phyloP scores from a whole-genome alignment of 1,140 invertebrate species.

The Aphelenchoides fujianensis region DNA sequence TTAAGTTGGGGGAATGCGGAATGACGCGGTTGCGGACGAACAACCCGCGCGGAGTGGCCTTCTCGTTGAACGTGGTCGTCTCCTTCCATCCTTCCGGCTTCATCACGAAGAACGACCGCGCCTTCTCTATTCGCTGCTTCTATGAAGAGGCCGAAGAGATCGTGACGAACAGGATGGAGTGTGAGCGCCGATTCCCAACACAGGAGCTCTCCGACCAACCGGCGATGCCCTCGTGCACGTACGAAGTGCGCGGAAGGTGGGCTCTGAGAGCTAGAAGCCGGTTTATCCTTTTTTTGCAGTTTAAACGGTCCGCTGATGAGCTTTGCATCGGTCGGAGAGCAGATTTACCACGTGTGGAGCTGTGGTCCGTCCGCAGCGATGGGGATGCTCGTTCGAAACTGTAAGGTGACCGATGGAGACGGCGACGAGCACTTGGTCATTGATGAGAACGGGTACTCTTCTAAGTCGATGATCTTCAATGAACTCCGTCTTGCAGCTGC shows the following conservation, averaged over 20 bases:
- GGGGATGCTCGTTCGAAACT: constrained; percentile 48
- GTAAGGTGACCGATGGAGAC: constrained; percentile 61
- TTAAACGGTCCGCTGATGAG: constrained; percentile 49
- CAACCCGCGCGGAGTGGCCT: constrained; percentile 57
- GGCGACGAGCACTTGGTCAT: constrained; percentile 61
- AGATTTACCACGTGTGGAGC: constrained; percentile 30
- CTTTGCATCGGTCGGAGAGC: constrained; percentile 57
- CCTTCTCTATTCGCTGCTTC: constrained; percentile 57
- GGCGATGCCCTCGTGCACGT: constrained; percentile 57
- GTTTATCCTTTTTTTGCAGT: too few relatives aligned
- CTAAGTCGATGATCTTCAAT: constrained; percentile 24
- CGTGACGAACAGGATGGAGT: constrained; percentile 53
- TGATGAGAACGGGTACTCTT: constrained; percentile 51
- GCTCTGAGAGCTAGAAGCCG: too few relatives aligned
- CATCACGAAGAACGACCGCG: constrained; percentile 60
- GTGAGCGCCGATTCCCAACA: constrained; percentile 56
- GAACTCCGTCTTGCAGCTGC: constrained; percentile 40
- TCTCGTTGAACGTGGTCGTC: constrained; percentile 57
- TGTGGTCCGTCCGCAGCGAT: constrained; percentile 9
- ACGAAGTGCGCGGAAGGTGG: constrained; percentile 43
- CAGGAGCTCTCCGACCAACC: constrained; percentile 56
- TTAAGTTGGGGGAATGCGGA: constrained; percentile 55
- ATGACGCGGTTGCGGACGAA: constrained; percentile 60
- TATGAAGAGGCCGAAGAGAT: constrained; percentile 61
- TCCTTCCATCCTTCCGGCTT: constrained; percentile 59